Conservation (phyloP, 1,140 invertebrate genomes). For the Rhizoglyphus robini region DNA sequence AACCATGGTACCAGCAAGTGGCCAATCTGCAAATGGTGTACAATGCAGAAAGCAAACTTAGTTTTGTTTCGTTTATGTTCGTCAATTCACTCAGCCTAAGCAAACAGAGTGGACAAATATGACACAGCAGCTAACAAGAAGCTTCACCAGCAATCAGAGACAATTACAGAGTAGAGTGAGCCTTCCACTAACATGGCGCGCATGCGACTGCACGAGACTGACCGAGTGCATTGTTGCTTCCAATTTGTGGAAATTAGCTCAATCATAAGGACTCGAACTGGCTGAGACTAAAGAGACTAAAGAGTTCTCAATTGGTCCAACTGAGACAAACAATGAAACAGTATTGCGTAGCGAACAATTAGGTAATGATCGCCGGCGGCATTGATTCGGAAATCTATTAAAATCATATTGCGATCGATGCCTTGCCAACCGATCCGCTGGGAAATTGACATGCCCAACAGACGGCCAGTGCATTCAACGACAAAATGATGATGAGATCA, state of each 20-base stretch:
- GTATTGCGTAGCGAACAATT: neutral
- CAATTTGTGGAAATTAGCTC: neutral
- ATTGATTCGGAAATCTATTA: slow-evolving; percentile 4
- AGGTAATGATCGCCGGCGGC: neutral
- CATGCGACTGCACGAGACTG: too few species aligned
- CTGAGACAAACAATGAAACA: too few species aligned
- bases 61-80: neutral
- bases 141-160: too few species aligned
- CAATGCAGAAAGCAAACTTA: neutral
- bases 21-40: neutral
- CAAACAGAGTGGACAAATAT: neutral
- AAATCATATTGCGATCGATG: neutral
- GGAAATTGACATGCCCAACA: neutral
- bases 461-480: too few species aligned
- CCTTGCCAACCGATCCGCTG: neutral
- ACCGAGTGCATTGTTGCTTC: too few species aligned
- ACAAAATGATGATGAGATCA: too few species aligned
- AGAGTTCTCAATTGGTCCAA: too few species aligned
- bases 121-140: too few species aligned
- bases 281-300: neutral
- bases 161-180: too few species aligned
- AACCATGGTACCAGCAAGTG: neutral
- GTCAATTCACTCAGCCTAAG: neutral
- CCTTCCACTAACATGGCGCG: too few species aligned
- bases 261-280: neutral